Percentiles rank a stretch among this genome's conserved stretches.
Conservation (phyloP, 1,140 invertebrate species). For the Drosophila pallidifrons region DNA sequence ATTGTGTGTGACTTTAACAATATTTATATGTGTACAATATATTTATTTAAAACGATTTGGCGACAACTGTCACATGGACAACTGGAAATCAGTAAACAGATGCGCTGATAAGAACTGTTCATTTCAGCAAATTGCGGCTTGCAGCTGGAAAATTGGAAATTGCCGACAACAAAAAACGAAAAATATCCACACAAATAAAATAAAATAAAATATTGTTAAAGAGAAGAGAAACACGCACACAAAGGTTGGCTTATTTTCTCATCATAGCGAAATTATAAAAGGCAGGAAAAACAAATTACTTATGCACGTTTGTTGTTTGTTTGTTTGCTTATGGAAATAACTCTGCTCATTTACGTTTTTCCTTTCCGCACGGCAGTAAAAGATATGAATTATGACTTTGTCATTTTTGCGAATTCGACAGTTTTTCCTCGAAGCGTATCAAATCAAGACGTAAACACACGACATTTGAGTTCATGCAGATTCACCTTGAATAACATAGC, state of each 20-base stretch:
- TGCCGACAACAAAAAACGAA: background rate
- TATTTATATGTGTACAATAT: conserved; percentile 19
- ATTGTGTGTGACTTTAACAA: background rate
- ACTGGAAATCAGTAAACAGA: conserved; percentile 21
- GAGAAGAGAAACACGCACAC: background rate
- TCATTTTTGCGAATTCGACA: conserved; percentile 61
- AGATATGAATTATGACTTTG: conserved; percentile 22
- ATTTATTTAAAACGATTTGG: conserved; percentile 32
- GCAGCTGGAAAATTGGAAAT: conserved; percentile 26
- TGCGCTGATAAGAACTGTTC: conserved; percentile 28
- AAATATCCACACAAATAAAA: conserved; percentile 6
- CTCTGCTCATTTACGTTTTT: conserved; percentile 18
- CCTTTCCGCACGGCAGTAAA: conserved; percentile 29
- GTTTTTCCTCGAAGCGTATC: conserved; percentile 65
- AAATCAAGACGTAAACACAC: conserved; percentile 58
- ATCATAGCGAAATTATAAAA: background rate
- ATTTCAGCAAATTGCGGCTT: conserved; percentile 37
- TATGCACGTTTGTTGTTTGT: conserved; percentile 34
- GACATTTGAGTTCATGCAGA: conserved; percentile 10
- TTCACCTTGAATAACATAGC: conserved; percentile 42
- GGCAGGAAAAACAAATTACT: conserved; percentile 18
- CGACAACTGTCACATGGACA: conserved; percentile 17
- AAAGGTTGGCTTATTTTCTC: conserved; percentile 3
- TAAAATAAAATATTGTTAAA: conserved; percentile 29
- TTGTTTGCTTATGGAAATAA: conserved; percentile 19